Base-by-base conservation (phyloP, 2,888 invertebrate species). In the Conistra vaccinii region DNA sequence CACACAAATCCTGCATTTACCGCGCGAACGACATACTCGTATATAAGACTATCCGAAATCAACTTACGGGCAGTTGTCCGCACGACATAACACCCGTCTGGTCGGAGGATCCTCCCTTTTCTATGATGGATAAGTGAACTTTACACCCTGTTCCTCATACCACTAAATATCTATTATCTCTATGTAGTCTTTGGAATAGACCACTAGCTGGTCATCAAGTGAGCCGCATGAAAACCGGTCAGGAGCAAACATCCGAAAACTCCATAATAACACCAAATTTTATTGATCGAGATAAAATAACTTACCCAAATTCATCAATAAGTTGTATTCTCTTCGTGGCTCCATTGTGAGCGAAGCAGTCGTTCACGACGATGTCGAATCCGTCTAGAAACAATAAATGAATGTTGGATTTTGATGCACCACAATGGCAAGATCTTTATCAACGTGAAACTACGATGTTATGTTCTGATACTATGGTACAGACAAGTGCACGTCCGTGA, bases 341-440 rank as follows among this genome's bases (percentile, higher is more conserved):
- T 62, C 99, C 99, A 94, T 99, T 99, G 93, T 99, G 99, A 0
- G 99, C 99, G 92, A 97, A 98, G 92, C 99, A 99, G 93, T 99
- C 99, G 92, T 99, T 99, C 39, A 99, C 99, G 51, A 99, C 98
- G 88, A 99, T 99, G 92, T 99, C 99, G 91, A 99, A 99, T 69
- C 99, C 99, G 94, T 99, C 99, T 99, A 95, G 72, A 92, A 90
- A 81, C 39, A 69, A 51, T 26, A 32, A 42, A 71, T 42, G 42
- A 0, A 45, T 10, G 9, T 10, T 29, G 14, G n/a, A 29, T 78
- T 39, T 14, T 10, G 0, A 23, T 17, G 29, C 42, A 35, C 65
- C 20, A 10, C 14, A 23, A 39, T 23, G 1, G 1, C 23, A 23
- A 20, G 3, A 26, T 26, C 0, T 32, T 32, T n/a, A 3, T 17